These are phyloP conservation scores for Athripsodes cinereus DNA, from an alignment of 2,888 invertebrate species.

Conservation along the genomic window DNA sequence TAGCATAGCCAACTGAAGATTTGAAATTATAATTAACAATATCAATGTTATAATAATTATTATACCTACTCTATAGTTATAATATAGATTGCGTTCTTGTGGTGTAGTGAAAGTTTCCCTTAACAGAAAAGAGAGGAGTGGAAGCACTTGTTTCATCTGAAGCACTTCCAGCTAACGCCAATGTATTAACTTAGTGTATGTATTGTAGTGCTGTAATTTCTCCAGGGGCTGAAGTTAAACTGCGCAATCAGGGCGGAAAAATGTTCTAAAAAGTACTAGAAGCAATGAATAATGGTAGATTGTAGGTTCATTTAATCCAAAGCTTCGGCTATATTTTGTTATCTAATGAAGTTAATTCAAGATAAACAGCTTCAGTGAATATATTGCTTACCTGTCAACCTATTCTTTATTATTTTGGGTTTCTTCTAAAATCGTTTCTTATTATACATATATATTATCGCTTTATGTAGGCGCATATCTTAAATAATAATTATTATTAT, in stretches of 20 bases:
- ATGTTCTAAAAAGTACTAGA: slow-evolving; percentile 21
- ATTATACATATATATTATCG: no score
- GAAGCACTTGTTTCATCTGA: no score
- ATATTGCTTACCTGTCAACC: background rate
- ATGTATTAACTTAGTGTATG: background rate
- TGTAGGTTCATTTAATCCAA: slow-evolving; percentile 9
- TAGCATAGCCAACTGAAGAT: no score
- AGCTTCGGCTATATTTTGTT: slow-evolving; percentile 10
- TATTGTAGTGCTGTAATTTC: slow-evolving; percentile 20
- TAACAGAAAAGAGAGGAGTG: no score
- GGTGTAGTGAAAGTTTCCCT: no score
- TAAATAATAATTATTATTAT: no score
- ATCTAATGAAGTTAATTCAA: slow-evolving; percentile 9
- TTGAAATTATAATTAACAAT: no score
- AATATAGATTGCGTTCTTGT: no score
- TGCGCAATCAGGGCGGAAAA: slow-evolving; percentile 25
- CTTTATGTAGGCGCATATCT: no score
- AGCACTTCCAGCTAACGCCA: background rate
- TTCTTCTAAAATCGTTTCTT: no score
- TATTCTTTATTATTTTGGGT: background rate
- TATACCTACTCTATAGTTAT: no score
- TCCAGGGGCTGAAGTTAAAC: slow-evolving; percentile 21
- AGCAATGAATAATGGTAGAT: slow-evolving; percentile 4
- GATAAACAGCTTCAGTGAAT: slow-evolving; percentile 1
- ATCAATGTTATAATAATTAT: no score